phyloP scores from a whole-genome alignment of 2,888 invertebrate species.

The Agriotes lineatus region DNA sequence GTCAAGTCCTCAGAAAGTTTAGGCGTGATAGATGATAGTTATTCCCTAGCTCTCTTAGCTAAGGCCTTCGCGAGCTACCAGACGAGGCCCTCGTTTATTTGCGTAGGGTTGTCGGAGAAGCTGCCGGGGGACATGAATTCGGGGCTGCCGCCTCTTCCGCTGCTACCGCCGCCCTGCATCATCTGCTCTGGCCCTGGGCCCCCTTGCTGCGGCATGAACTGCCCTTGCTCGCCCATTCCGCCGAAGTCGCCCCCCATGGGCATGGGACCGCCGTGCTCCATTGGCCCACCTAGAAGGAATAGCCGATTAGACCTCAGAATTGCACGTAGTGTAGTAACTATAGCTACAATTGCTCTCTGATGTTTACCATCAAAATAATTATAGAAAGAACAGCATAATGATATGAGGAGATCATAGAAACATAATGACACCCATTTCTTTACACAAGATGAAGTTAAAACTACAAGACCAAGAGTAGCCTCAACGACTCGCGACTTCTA shows the following conservation, averaged over 20 bases:
- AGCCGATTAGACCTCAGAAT: not conserved
- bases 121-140: conserved; percentile 77
- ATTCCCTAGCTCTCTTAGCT: conserved; percentile 66
- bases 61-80: conserved; percentile 74
- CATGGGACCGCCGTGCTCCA: conserved; percentile 76
- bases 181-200: conserved; percentile 76
- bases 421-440: too few species aligned
- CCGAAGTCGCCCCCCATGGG: conserved; percentile 85
- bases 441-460: too few species aligned
- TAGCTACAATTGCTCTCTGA: too few species aligned
- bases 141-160: conserved; percentile 79
- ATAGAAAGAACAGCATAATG: too few species aligned
- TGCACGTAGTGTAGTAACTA: not conserved
- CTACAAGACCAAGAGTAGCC: too few species aligned
- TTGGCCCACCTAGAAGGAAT: conserved; percentile 73
- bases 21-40: conserved; percentile 51
- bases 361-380: too few species aligned
- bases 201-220: conserved; percentile 69
- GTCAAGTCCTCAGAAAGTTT: conserved; percentile 51
- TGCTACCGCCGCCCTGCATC: conserved; percentile 69
- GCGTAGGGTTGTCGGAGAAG: conserved; percentile 78
- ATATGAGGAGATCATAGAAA: too few species aligned
- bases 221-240: conserved; percentile 75
- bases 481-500: too few species aligned
- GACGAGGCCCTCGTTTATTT: conserved; percentile 80